Evolutionary conservation across 2,888 invertebrate species (phyloP).

Genomic region (Scrobipalpa costella): DNA sequence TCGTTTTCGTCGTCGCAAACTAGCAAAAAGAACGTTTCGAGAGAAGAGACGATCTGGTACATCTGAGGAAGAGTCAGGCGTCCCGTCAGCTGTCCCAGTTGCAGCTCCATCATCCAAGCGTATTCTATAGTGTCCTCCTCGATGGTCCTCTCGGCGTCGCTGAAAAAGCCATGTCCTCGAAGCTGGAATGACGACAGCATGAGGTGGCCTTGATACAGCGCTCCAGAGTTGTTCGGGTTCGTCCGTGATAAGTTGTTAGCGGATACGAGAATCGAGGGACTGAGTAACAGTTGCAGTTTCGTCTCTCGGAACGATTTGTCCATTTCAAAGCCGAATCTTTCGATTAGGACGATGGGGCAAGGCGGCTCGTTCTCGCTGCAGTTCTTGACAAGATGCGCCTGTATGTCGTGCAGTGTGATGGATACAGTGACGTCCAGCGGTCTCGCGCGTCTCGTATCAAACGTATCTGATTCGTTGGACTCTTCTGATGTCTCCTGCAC

Average conservation of each 20-base stretch:
- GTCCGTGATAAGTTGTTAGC: constrained; percentile 87
- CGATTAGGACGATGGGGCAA: constrained; percentile 93
- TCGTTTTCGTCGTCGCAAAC: constrained; percentile 95
- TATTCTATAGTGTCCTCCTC: constrained; percentile 98
- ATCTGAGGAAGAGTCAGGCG: constrained; percentile 94
- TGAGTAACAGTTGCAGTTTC: constrained; percentile 92
- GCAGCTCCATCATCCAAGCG: constrained; percentile 97
- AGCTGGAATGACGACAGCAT: constrained; percentile 93
- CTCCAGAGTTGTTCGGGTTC: constrained; percentile 66
- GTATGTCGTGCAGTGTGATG: constrained; percentile 96
- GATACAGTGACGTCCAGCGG: constrained; percentile 96
- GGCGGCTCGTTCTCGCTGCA: constrained; percentile 95
- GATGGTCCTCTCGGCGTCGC: constrained; percentile 92
- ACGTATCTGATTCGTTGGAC: constrained; percentile 82
- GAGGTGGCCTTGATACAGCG: constrained; percentile 90
- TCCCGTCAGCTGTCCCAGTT: constrained; percentile 95
- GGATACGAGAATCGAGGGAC: constrained; percentile 92
- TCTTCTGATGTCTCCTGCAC: constrained; percentile 84
- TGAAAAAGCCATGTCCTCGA: constrained; percentile 98
- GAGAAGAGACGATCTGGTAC: constrained; percentile 91
- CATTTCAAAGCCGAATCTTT: constrained; percentile 98
- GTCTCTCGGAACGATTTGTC: constrained; percentile 96
- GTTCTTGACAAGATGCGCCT: constrained; percentile 96
- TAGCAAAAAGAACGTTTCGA: constrained; percentile 93
- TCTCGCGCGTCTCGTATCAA: constrained; percentile 93